Evolutionary conservation across 1,140 invertebrate species (phyloP).

Genomic region (Liolophura sinensis): DNA sequence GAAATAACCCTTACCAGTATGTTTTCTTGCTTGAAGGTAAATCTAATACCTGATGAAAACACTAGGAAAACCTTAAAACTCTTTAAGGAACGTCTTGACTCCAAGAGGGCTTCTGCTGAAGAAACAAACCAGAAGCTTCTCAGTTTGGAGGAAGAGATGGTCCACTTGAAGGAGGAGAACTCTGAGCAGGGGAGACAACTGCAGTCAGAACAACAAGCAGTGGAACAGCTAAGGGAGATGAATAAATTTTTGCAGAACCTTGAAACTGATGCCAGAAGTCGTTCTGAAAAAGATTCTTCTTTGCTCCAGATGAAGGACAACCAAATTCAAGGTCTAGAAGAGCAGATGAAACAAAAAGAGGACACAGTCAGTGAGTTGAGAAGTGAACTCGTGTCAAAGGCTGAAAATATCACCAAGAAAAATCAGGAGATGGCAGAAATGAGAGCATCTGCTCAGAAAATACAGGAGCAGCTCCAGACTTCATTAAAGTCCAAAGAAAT

Average conservation of each 20-base stretch:
- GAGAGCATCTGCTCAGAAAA: constrained; percentile 59
- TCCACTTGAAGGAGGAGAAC: constrained; percentile 14
- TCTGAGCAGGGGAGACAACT: constrained; percentile 24
- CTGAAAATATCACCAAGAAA: background rate
- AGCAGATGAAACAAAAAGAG: constrained; percentile 5
- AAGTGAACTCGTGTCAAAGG: constrained; percentile 1
- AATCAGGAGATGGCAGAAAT: constrained; percentile 4
- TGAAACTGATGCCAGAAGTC: too few relatives aligned
- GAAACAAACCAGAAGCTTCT: too few relatives aligned
- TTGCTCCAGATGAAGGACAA: constrained; percentile 44
- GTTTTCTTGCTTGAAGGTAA: too few relatives aligned
- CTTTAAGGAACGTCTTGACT: too few relatives aligned
- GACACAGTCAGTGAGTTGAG: constrained; percentile 5
- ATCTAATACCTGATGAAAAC: too few relatives aligned
- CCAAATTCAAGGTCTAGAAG: constrained; percentile 2
- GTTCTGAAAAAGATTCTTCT: constrained; percentile 6
- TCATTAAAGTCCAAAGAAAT: too few relatives aligned
- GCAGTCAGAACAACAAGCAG: too few relatives aligned
- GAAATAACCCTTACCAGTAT: too few relatives aligned
- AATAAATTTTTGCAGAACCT: too few relatives aligned
- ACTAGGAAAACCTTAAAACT: too few relatives aligned
- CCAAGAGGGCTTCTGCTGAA: too few relatives aligned
- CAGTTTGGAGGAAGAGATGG: constrained; percentile 8
- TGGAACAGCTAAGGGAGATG: too few relatives aligned
- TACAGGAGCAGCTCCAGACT: constrained; percentile 38